These are phyloP conservation scores for Sebastes melanostomus DNA, from an alignment of 2,797 vertebrate species.

Conservation along the genomic window DNA sequence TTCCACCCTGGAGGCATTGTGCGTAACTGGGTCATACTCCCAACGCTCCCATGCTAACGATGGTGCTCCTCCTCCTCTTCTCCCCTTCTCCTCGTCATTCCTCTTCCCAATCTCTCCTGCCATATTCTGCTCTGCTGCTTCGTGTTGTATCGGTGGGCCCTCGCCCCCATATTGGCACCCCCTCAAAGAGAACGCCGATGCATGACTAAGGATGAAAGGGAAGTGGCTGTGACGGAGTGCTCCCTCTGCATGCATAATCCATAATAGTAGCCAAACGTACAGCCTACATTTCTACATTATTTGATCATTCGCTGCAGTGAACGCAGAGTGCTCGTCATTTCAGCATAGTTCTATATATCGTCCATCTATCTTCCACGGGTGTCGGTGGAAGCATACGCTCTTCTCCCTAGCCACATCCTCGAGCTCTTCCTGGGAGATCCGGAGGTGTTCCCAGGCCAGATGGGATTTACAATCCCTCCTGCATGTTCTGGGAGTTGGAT, in stretches of 20 bases:
- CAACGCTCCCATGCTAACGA: slow-evolving; percentile 39
- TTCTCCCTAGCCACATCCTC: background rate
- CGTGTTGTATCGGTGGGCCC: slow-evolving; percentile 24
- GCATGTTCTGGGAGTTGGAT: slow-evolving; percentile 2
- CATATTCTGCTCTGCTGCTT: slow-evolving; percentile 43
- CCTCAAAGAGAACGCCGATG: slow-evolving; percentile 48
- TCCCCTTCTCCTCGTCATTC: slow-evolving; percentile 30
- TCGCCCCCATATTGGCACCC: slow-evolving; percentile 35
- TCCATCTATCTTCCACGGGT: background rate
- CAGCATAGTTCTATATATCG: background rate
- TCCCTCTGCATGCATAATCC: slow-evolving; percentile 33
- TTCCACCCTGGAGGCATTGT: slow-evolving; percentile 61
- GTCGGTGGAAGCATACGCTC: background rate
- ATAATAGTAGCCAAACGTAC: background rate
- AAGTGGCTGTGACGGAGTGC: slow-evolving; percentile 11
- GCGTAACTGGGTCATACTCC: slow-evolving; percentile 75
- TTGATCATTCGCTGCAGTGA: background rate
- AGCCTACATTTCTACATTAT: slow-evolving; percentile 15
- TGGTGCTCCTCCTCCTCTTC: slow-evolving; percentile 43
- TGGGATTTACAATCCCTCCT: background rate
- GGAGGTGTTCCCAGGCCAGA: background rate
- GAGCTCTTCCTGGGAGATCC: background rate
- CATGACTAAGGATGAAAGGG: slow-evolving; percentile 58
- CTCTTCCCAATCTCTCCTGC: slow-evolving; percentile 8
- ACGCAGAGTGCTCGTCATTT: background rate